Base-by-base conservation (phyloP, 30 jellyfish, hydroid and myxozoan genomes). In the Sanderia malayensis region DNA sequence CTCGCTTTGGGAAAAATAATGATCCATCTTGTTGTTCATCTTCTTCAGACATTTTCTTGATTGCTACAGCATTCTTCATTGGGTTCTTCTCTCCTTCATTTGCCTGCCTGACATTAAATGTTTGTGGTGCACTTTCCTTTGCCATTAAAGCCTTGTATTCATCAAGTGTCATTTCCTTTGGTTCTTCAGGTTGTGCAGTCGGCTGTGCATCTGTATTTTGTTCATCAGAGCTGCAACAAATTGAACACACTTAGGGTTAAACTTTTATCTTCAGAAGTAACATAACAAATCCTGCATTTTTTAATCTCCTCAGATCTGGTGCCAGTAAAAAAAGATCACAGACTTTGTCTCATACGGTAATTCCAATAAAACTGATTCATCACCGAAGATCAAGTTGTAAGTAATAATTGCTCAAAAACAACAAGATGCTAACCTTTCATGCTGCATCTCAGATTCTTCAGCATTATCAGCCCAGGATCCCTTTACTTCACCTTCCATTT, bases 1-100 rank as follows among this genome's bases (percentile, higher is more conserved):
- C 98, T 91, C 83, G 76, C 47, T 70, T 82, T 32, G 98, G 98
- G 92, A 90, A 90, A 74, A 76, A 90, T 46, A 90, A 57, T 19
- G 98, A 83, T 44, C 82, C 82, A 32, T 76, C 94, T 15, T 81
- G 69, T 77, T 90, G 95, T 41, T 76, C 58, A 57, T 90, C 98
- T 31, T 83, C 86, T 70, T 90, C 95, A 26, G 93, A 67, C 58
- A 86, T 79, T 69, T 82, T 90, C 78, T 71, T 83, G 46, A 82
- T 63, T 1, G 84, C 64, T 31, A 68, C 83, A 21, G 81, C 76
- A 21, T 73, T 76, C 63, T 82, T 84, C 18, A 86, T 84, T 44
- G 64, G 53, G 46, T 58, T 73, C 74, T 83, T 90, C 32, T 73
- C 98, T 25, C 96, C 95, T 84, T 90, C 98, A 65, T 89, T 89